phyloP scores from a whole-genome alignment of 2,888 invertebrate genomes.

The Myopa testacea region DNA sequence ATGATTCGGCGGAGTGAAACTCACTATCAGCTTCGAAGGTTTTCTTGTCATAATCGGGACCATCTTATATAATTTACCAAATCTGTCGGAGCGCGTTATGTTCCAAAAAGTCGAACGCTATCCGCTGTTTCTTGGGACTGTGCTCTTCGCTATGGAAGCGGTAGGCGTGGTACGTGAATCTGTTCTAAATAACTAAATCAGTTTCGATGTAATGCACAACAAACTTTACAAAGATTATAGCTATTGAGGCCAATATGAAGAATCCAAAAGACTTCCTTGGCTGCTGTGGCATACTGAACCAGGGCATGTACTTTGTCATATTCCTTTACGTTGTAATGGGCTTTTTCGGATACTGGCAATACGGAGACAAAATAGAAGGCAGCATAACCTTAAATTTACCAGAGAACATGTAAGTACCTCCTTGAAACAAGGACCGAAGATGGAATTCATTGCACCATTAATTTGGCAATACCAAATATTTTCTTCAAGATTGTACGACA shows the following conservation, averaged over 20 bases:
- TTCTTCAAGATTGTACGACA: slow-evolving; percentile 76
- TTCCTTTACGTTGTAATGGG: slow-evolving; percentile 85
- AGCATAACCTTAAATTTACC: slow-evolving; percentile 92
- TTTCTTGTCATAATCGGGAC: neutral
- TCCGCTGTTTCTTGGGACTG: slow-evolving; percentile 90
- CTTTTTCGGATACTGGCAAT: slow-evolving; percentile 91
- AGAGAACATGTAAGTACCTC: slow-evolving; percentile 73
- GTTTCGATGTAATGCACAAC: too few relatives aligned
- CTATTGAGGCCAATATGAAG: slow-evolving; percentile 94
- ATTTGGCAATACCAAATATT: neutral
- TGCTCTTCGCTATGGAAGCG: slow-evolving; percentile 90
- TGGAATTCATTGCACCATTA: too few relatives aligned
- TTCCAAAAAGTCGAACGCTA: slow-evolving; percentile 71
- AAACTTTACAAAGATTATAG: slow-evolving; percentile 78
- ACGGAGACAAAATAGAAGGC: slow-evolving; percentile 77
- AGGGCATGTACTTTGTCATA: slow-evolving; percentile 85
- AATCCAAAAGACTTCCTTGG: slow-evolving; percentile 88
- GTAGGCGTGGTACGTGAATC: slow-evolving; percentile 77
- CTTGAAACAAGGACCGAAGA: slow-evolving; percentile 35
- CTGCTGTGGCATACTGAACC: slow-evolving; percentile 87
- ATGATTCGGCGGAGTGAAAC: neutral
- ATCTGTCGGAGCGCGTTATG: slow-evolving; percentile 62
- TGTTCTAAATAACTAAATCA: too few relatives aligned
- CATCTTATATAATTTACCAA: slow-evolving; percentile 73
- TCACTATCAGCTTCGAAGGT: neutral